These are phyloP conservation scores for Actinernus sp. DNA, from an alignment of 92 coral and sea anemone genomes.

Conservation along the genomic window DNA sequence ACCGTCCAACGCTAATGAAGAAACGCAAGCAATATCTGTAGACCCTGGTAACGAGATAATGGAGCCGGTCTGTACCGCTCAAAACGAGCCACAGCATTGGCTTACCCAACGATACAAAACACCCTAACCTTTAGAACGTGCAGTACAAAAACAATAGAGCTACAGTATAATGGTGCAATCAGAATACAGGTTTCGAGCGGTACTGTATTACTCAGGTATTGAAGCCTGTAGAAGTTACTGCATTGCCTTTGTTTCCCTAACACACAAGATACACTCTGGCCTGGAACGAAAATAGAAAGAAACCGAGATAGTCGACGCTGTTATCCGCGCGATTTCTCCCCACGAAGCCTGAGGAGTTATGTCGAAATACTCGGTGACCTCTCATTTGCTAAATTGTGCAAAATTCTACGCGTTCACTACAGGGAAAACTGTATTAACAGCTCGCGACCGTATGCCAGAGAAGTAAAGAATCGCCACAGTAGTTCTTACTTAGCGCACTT, in stretches of 20 bases:
- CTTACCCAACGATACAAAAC: no score
- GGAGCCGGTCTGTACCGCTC: no score
- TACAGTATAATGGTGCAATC: no score
- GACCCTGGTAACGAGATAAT: no score
- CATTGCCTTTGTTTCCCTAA: slow-evolving; percentile 65
- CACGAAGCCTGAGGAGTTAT: slow-evolving; percentile 60
- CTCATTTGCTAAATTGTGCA: slow-evolving; percentile 22
- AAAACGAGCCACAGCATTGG: no score
- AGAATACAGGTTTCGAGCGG: no score
- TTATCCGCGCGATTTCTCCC: slow-evolving; percentile 50
- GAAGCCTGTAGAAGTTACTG: no score
- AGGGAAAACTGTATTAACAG: slow-evolving; percentile 27
- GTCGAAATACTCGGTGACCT: slow-evolving; percentile 40
- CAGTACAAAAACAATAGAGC: no score
- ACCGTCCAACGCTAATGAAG: no score
- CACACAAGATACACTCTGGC: slow-evolving; percentile 63
- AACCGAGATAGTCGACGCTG: slow-evolving; percentile 39
- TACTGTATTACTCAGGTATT: no score
- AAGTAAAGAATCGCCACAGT: slow-evolving; percentile 25
- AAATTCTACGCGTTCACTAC: slow-evolving; percentile 29
- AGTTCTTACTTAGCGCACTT: slow-evolving; percentile 23
- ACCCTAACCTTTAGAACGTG: no score
- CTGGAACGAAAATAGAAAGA: slow-evolving; percentile 46
- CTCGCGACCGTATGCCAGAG: slow-evolving; percentile 34
- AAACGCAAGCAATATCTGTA: no score